Percentiles rank a stretch among this genome's conserved stretches.
These are phyloP conservation scores for Spodoptera exigua DNA, from an alignment of 2,888 invertebrate species.

Conservation along the genomic window DNA sequence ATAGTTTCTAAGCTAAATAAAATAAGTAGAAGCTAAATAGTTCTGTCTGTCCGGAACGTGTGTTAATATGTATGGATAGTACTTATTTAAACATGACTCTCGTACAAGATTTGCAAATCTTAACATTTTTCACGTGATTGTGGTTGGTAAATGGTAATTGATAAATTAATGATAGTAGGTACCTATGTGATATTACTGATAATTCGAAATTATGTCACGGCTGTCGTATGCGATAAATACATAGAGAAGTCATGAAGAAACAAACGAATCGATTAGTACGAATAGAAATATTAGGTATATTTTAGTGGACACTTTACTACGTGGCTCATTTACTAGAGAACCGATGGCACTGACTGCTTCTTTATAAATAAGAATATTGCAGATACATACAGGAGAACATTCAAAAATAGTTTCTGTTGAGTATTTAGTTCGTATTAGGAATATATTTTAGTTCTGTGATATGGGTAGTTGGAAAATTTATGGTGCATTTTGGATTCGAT, in stretches of 20 bases:
- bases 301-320: too few relatives aligned
- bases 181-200: slow-evolving; percentile 27
- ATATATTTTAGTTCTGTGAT: not conserved
- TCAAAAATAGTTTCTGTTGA: too few relatives aligned
- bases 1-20: not conserved
- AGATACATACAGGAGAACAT: too few relatives aligned
- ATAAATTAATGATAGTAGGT: slow-evolving; percentile 40
- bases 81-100: too few relatives aligned
- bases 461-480: too few relatives aligned
- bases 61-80: too few relatives aligned
- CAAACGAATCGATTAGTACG: slow-evolving; percentile 8
- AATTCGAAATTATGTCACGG: slow-evolving; percentile 51
- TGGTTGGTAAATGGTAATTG: slow-evolving; percentile 24
- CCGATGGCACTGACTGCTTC: too few relatives aligned
- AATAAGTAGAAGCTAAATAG: not conserved
- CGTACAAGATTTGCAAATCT: slow-evolving; percentile 7
- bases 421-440: slow-evolving; percentile 6
- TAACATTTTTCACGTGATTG: slow-evolving; percentile 6
- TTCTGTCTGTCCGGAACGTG: too few relatives aligned
- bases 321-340: too few relatives aligned
- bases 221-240: slow-evolving; percentile 32
- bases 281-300: too few relatives aligned
- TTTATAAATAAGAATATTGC: too few relatives aligned
- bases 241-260: not conserved
- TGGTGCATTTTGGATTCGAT: too few relatives aligned